phyloP scores from a whole-genome alignment of 2,888 invertebrate species.

The Ormyrus rosae region DNA sequence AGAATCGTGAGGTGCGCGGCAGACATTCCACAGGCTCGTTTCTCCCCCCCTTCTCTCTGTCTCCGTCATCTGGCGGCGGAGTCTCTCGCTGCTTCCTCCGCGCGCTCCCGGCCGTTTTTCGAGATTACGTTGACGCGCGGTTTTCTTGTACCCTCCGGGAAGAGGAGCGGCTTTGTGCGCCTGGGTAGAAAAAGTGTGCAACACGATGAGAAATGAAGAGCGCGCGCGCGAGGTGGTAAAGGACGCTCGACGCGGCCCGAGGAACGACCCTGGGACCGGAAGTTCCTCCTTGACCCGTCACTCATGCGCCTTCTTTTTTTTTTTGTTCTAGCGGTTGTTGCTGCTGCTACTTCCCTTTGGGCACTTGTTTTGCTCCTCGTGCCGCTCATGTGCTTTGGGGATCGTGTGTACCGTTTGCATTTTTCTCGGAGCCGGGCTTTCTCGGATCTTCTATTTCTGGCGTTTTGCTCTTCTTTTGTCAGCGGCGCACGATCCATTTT shows the following conservation, averaged over 20 bases:
- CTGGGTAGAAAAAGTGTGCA: no score
- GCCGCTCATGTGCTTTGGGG: not conserved
- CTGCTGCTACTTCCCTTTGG: not conserved
- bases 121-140: no score
- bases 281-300: slow-evolving; percentile 57
- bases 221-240: no score
- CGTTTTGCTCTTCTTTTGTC: not conserved
- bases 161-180: no score
- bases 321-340: not conserved
- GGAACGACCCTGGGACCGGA: slow-evolving; percentile 54
- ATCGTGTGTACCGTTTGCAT: slow-evolving; percentile 23
- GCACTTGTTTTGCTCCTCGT: not conserved
- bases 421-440: slow-evolving; percentile 14
- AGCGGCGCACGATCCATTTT: not conserved
- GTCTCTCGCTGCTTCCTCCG: no score
- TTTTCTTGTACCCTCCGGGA: no score
- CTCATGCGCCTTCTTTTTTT: slow-evolving; percentile 25
- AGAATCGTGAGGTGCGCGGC: slow-evolving; percentile 26
- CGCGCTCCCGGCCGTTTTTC: no score
- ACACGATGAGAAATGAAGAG: no score
- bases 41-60: no score
- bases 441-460: not conserved
- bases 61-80: no score
- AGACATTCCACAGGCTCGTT: no score
- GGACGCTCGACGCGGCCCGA: no score